A percentile compares a stretch with the other conserved stretches of the same genome.
These are phyloP conservation scores for Falco punctatus DNA, from an alignment of 2,113 vertebrate genomes.

Conservation along the genomic window DNA sequence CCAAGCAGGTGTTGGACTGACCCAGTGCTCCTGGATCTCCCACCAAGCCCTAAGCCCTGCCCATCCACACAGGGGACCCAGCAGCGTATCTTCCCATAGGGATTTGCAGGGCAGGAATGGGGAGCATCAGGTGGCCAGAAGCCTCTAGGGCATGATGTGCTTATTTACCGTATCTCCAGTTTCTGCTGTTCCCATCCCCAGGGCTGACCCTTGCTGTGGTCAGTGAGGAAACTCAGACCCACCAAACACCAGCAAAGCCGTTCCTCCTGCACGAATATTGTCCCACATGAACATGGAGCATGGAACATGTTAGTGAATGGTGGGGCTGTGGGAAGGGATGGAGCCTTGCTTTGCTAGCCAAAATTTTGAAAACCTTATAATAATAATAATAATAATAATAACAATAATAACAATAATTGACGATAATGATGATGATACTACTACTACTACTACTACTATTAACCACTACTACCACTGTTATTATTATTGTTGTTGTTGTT, in stretches of 20 bases:
- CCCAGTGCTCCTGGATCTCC: not conserved
- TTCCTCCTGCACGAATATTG: not conserved
- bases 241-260: not conserved
- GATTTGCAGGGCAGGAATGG: not conserved
- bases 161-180: not conserved
- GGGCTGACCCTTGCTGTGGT: not conserved
- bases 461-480: no score
- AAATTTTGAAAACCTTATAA: not conserved
- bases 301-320: rapidly evolving
- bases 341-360: not conserved
- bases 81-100: rapidly evolving
- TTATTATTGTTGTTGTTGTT: no score
- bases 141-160: not conserved
- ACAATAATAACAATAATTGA: not conserved
- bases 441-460: no score
- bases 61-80: not conserved
- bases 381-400: not conserved
- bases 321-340: not conserved
- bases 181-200: not conserved
- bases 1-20: not conserved
- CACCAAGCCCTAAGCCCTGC: not conserved
- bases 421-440: no score
- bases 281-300: rapidly evolving
- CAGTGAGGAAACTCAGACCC: not conserved
- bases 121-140: not conserved